phyloP scores from a whole-genome alignment of 2,113 vertebrate species.

The Hypanus sabinus region DNA sequence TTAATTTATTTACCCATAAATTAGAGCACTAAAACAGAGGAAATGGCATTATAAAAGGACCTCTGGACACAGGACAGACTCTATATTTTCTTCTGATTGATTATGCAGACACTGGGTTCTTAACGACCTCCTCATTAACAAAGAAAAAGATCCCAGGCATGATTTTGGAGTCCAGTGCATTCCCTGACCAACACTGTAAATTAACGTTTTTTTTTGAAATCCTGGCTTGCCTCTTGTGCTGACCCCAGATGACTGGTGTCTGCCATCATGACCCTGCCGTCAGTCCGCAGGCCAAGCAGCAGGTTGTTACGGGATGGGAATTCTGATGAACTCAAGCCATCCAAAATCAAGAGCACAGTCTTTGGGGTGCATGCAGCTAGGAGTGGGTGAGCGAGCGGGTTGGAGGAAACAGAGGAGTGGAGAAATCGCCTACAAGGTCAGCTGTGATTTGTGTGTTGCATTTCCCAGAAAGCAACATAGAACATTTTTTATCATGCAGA shows the following conservation, averaged over 20 bases:
- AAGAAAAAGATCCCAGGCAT: background rate
- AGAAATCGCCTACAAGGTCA: background rate
- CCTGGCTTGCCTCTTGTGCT: background rate
- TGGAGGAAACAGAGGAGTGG: too few species aligned
- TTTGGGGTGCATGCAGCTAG: too few species aligned
- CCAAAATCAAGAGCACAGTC: background rate
- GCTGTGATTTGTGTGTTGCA: background rate
- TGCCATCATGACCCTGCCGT: background rate
- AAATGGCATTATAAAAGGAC: conserved; percentile 16
- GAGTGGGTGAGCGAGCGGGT: background rate
- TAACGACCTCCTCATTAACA: background rate
- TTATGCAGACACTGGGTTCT: background rate
- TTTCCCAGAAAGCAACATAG: background rate
- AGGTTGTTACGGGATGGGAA: background rate
- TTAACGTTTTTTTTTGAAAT: background rate
- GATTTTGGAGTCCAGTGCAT: background rate
- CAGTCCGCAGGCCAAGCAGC: background rate
- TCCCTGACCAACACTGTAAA: background rate
- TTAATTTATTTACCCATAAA: conserved; percentile 20
- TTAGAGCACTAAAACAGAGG: conserved; percentile 33
- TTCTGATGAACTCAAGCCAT: background rate
- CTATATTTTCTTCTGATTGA: conserved; percentile 25
- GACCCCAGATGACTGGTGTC: background rate
- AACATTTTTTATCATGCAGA: background rate
- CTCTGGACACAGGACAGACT: background rate